Base-by-base conservation (phyloP, 2,888 invertebrate species). In the Rhabditoides inermis region DNA sequence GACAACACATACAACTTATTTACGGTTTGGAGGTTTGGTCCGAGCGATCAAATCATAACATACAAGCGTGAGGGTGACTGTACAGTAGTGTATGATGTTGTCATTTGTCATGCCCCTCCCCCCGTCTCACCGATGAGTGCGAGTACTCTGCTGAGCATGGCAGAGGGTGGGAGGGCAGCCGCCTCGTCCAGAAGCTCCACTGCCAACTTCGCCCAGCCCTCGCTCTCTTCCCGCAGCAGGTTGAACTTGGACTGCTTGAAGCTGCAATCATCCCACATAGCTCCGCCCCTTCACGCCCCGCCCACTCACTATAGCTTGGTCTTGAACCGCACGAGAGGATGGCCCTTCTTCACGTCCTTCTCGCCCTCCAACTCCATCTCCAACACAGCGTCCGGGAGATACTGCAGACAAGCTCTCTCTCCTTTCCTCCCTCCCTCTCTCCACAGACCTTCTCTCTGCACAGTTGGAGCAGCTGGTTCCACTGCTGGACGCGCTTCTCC, bases 221-320 rank as follows among this genome's bases (percentile, higher is more conserved):
- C 98, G 80, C 88, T 91, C 81, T 99, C 98, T 81, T 99, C 98
- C 50, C 98, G 84, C 76, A 95, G 87, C 71, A 99, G 82, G 81
- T 99, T 99, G 79, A 94, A 99, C 77, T 99, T 95, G 71, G 92
- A 86, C 79, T 99, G 98, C 78, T 98, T 99, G 79, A 95, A 99
- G 79, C 95, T 95, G 79, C 58, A 68, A 45, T 10, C 15, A 22
- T 0, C 20, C 22, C n/a, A n/a, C n/a, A n/a, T n/a, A n/a, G n/a
- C n/a, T n/a, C n/a, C n/a, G n/a, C n/a, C n/a, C n/a, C n/a, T n/a
- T n/a, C n/a, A n/a, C n/a, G n/a, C n/a, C n/a, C n/a, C n/a, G n/a
- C n/a, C 10, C 18, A 52, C 65, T 62, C 37, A 71, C 69, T 69
- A 73, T 20, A 73, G 49, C 41, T 61, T 51, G 12, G 73, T 73